Evolutionary conservation across 2,797 vertebrate genomes (phyloP), one percentile per base, ranked within the genome.

Genomic region (Premnoplex brunnescens): DNA sequence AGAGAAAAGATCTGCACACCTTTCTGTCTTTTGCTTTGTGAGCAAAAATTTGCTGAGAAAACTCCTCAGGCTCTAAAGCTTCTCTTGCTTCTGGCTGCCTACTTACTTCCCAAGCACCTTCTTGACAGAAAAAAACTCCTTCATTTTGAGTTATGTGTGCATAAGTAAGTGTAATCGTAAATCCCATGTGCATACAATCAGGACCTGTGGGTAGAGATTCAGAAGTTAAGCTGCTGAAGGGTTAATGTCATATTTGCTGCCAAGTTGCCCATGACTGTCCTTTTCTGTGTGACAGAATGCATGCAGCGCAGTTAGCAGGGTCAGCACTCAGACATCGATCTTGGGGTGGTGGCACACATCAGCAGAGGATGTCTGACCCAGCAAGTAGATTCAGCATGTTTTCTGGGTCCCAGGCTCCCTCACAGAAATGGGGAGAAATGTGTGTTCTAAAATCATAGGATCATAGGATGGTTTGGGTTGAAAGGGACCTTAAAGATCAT

Each of bases 341-440:
- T 63, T 37, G 23, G 17, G 10, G 5, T 75, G 41, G 55, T 79
- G 46, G 26, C 58, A 73, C 22, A 12, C 4, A 26, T 48, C 67
- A 76, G 67, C 46, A 76, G 75, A 69, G 39, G 20, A n/a, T n/a
- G 17, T 19, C 54, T 89, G 59, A 46, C 39, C 48, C n/a, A 58
- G 22, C 7, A 69, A 34, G 34, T 49, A 23, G 62, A 36, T 69
- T 62, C 56, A 14, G 14, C 0, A 1, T 3, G 23, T 14, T 59
- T 76, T 67, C 36, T 67, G 34, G 7, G 41, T 49, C 37, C 39
- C 14, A 43, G 11, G 9, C 10, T 85, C 27, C 60, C 63, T 91
- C 22, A 37, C 4, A 67, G 59, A 14, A 80, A 39, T 0, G 3
- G 15, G 18, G 22, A 68, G 28, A 41, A 73, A 16, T 0, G 1